Percentiles rank a stretch among this genome's conserved stretches.
These are phyloP conservation scores for Podocnemis expansa DNA, from an alignment of 2,113 vertebrate genomes.

Conservation along the genomic window DNA sequence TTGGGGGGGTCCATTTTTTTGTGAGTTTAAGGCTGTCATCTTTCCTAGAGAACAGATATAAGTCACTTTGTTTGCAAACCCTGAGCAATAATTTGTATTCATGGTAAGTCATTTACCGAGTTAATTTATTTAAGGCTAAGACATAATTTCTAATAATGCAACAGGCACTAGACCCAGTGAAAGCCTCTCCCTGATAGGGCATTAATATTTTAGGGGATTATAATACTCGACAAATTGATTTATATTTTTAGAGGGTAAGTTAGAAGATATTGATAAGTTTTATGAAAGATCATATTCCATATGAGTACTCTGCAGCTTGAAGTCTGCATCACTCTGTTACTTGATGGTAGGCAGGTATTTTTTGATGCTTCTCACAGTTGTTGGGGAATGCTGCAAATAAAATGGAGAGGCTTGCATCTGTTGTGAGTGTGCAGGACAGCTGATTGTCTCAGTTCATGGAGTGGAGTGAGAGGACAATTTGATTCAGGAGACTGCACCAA, in stretches of 20 bases:
- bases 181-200: constrained; percentile 59
- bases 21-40: constrained; percentile 59
- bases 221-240: constrained; percentile 57
- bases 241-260: constrained; percentile 32
- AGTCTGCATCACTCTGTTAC: accelerated
- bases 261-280: neutral
- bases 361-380: no score
- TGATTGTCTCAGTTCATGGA: accelerated
- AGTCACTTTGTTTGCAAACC: constrained; percentile 69
- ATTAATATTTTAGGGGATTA: constrained; percentile 67
- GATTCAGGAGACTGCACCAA: accelerated
- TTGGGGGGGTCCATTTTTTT: no score
- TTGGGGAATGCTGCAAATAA: accelerated
- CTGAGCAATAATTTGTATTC: constrained; percentile 70
- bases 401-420: neutral
- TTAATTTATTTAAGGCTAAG: constrained; percentile 68
- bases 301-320: neutral
- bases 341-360: accelerated
- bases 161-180: constrained; percentile 46
- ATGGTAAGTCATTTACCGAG: constrained; percentile 65
- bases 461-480: accelerated
- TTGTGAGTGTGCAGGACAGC: neutral
- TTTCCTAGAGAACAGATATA: constrained; percentile 53
- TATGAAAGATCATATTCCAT: constrained; percentile 8
- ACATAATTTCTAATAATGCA: constrained; percentile 70